Percentiles rank a stretch among this genome's conserved stretches.
phyloP scores from a whole-genome alignment of 2,113 vertebrate species.

The Connochaetes taurinus region DNA sequence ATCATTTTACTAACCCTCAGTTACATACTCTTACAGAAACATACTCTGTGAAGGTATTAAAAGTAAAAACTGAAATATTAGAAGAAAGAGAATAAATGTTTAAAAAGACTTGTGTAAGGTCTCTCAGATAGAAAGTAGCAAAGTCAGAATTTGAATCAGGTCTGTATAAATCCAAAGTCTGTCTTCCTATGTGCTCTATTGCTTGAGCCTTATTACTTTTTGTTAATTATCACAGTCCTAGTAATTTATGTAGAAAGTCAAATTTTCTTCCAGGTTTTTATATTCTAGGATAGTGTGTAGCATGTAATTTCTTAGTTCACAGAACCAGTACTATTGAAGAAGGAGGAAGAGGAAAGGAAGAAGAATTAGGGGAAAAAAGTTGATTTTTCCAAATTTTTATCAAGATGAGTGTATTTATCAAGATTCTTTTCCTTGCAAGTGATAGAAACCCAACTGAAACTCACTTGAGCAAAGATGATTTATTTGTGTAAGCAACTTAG shows the following conservation, averaged over 20 bases:
- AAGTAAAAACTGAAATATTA: not conserved
- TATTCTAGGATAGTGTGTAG: not conserved
- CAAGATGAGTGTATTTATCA: not conserved
- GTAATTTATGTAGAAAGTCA: not conserved
- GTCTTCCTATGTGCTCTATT: not conserved
- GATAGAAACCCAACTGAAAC: slow-evolving; percentile 1
- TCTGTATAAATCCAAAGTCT: not conserved
- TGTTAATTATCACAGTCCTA: not conserved
- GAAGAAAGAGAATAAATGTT: not conserved
- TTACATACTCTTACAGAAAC: not conserved
- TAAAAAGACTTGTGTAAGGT: not conserved
- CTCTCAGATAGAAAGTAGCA: not conserved
- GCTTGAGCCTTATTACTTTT: not conserved
- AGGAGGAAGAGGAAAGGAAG: not conserved
- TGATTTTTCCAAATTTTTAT: not conserved
- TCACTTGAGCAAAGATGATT: not conserved
- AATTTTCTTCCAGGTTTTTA: not conserved
- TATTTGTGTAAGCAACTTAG: not conserved
- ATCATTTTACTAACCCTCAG: not conserved
- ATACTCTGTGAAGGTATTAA: not conserved
- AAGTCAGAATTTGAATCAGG: not conserved
- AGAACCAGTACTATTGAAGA: not conserved
- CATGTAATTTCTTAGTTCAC: not conserved
- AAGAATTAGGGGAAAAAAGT: not conserved
- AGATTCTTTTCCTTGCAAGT: not conserved